phyloP scores from a whole-genome alignment of 2,888 invertebrate species.

The Miltochrista miniata region DNA sequence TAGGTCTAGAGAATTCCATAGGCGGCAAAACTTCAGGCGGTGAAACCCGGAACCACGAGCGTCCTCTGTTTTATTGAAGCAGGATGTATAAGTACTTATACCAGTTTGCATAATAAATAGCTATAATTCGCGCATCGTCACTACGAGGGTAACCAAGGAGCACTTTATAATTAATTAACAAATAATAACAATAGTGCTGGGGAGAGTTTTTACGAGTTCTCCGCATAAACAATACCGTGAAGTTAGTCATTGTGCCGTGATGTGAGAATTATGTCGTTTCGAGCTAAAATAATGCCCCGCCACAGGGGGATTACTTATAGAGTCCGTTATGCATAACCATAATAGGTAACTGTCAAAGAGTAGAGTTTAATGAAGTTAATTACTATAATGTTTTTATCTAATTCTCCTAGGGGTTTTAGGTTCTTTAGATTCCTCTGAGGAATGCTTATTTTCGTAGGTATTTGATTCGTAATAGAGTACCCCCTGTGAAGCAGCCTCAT shows the following conservation, averaged over 20 bases:
- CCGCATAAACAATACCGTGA: slow-evolving; percentile 37
- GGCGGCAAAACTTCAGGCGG: too few relatives aligned
- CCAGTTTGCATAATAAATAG: slow-evolving; percentile 2
- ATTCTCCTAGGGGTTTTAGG: too few relatives aligned
- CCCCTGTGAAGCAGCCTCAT: too few relatives aligned
- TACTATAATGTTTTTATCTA: too few relatives aligned
- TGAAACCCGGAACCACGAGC: too few relatives aligned
- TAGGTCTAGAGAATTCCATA: too few relatives aligned
- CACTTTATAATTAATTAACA: slow-evolving; percentile 53
- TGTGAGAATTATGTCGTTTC: slow-evolving; percentile 38
- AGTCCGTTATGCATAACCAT: neutral
- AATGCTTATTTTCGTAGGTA: too few relatives aligned
- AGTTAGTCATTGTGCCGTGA: slow-evolving; percentile 38
- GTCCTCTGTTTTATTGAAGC: neutral
- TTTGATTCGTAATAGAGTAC: too few relatives aligned
- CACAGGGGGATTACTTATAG: slow-evolving; percentile 4
- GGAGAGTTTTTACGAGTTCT: slow-evolving; percentile 42
- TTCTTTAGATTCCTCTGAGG: too few relatives aligned
- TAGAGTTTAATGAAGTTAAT: too few relatives aligned
- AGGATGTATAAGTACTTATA: neutral
- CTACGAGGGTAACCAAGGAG: slow-evolving; percentile 19
- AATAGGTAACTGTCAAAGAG: neutral
- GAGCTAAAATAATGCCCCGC: slow-evolving; percentile 30
- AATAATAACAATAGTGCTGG: slow-evolving; percentile 49
- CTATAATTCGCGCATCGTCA: slow-evolving; percentile 27